Evolutionary conservation across 2,113 vertebrate genomes (phyloP).

Genomic region (Bambusicola thoracicus): DNA sequence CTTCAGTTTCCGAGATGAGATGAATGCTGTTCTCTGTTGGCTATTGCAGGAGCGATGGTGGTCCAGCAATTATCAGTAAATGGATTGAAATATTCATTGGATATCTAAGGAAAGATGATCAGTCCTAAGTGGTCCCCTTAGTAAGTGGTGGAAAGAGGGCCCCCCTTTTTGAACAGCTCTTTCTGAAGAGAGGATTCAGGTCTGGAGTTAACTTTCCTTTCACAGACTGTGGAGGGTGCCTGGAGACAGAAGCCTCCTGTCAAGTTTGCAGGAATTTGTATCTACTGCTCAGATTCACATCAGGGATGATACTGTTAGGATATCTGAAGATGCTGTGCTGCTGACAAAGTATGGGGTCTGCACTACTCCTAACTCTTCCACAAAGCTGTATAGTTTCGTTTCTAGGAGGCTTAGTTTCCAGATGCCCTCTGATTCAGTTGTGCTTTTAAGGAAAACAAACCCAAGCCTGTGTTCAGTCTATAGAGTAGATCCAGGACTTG

Average conservation of each 20-base stretch:
- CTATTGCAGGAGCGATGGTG: background rate
- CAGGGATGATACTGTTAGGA: too few relatives aligned
- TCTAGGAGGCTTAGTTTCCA: background rate
- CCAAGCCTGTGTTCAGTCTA: background rate
- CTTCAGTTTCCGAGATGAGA: background rate
- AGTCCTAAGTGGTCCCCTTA: background rate
- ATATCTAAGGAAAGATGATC: background rate
- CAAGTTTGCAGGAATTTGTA: background rate
- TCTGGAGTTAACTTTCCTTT: background rate
- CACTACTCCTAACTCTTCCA: background rate
- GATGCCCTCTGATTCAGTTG: background rate
- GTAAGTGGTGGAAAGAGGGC: background rate
- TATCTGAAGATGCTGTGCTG: background rate
- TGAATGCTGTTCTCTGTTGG: background rate
- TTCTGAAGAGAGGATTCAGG: background rate
- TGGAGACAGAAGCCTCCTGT: background rate
- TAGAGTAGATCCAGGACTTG: accelerated
- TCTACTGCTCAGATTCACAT: background rate
- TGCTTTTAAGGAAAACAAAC: background rate
- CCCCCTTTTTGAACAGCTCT: background rate
- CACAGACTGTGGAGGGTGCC: accelerated
- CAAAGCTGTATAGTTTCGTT: background rate
- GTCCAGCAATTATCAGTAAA: background rate
- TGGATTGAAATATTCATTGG: background rate
- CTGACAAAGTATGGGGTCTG: too few relatives aligned